Evolutionary conservation across 2,888 invertebrate genomes (phyloP), one percentile per base, ranked within the genome.

Genomic region (Drosophila falleni): DNA sequence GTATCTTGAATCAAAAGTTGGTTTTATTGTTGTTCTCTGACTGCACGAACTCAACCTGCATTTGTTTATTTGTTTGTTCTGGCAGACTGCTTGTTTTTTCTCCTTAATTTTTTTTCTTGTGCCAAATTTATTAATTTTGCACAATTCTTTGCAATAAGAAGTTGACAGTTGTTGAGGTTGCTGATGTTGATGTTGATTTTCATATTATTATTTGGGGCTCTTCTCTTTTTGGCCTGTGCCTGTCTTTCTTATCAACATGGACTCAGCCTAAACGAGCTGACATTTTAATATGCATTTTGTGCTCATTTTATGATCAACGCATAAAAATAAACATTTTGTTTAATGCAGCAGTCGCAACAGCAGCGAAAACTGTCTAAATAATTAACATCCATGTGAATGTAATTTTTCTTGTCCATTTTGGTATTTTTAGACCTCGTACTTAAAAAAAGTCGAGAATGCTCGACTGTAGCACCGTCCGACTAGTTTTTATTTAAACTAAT

Each of bases 41-140:
- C 50, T 41, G 62, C 59, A 62, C 58, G 65, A 74, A 59, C 67
- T 74, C 75, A 49, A 63, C 62, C 78, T 71, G 80, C 62, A 74
- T 88, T 88, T 88, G 88, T 86, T 80, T 83, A 82, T 86, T 86
- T 82, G 84, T 87, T 87, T 81, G 66, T 72, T 70, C 70, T 67
- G 59, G 37, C 50, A 51, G 44, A 73, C 64, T 54, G 46, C 55
- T 59, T 60, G 46, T 50, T 42, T 35, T 51, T 61, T 51, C 39
- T 54, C 19, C 51, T 33, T 47, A 13, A 13, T 35, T 50, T 33
- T 49, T 49, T 15, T 50, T 10, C 23, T 16, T 19, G 33, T 53
- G 42, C 70, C 87, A 74, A 83, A 77, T 77, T 88, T 74, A 83
- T 83, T 59, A 61, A 74, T 74, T 74, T 76, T 60, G 64, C 71